Percentiles rank a stretch among this genome's conserved stretches.
phyloP scores from a whole-genome alignment of 2,113 vertebrate genomes.

The Petromus typicus region DNA sequence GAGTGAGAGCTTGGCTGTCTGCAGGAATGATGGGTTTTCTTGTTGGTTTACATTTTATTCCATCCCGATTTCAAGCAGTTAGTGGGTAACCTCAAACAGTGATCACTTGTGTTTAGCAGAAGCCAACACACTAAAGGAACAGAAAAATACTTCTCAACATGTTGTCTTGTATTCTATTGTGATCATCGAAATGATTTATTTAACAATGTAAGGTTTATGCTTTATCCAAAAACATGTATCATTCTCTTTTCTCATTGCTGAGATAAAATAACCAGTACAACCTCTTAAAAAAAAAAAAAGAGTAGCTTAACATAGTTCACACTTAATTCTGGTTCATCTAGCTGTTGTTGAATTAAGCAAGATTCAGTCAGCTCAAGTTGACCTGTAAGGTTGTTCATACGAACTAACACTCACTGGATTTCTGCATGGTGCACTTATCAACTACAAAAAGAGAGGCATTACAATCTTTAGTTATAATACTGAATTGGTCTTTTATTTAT shows the following conservation, averaged over 20 bases:
- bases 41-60: not conserved
- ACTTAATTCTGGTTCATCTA: not conserved
- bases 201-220: not conserved
- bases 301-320: not conserved
- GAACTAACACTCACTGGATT: not conserved
- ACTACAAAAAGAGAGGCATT: not conserved
- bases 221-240: not conserved
- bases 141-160: not conserved
- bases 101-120: not conserved
- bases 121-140: not conserved
- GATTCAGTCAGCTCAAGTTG: not conserved
- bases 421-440: not conserved
- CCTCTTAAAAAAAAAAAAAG: not conserved
- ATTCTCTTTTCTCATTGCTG: not conserved
- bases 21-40: not conserved
- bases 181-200: not conserved
- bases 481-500: not conserved
- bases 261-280: not conserved
- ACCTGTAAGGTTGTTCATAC: not conserved
- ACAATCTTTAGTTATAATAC: not conserved
- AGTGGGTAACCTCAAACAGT: not conserved
- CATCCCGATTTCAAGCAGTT: not conserved
- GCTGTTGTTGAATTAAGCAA: not conserved
- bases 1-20: not conserved
- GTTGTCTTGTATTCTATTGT: not conserved